These are phyloP conservation scores for Hydrochoerus hydrochaeris DNA, from an alignment of 2,113 vertebrate species.

Conservation along the genomic window DNA sequence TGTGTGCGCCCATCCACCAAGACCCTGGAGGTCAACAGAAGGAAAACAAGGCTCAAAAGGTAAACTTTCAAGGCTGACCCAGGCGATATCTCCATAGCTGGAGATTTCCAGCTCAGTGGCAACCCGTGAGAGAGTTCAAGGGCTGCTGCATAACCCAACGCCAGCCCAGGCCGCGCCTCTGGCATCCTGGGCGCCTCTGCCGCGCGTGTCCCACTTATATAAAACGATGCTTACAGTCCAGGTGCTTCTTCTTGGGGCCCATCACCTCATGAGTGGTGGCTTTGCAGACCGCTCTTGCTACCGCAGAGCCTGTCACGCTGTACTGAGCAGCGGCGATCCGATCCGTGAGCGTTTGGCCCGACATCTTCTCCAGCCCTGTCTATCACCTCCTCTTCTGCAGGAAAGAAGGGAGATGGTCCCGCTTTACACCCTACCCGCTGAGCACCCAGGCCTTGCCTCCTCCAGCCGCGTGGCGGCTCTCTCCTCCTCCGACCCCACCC, in stretches of 20 bases:
- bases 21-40: conserved; percentile 66
- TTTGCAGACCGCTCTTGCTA: conserved; percentile 97
- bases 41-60: conserved; percentile 62
- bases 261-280: conserved; percentile 99
- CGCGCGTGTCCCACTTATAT: conserved; percentile 58
- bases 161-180: not conserved
- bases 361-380: conserved; percentile 91
- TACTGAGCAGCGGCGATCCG: conserved; percentile 98
- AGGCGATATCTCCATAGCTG: not conserved
- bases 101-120: not conserved
- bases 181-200: not conserved
- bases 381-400: conserved; percentile 80
- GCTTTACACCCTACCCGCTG: conserved; percentile 38
- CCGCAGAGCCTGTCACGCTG: conserved; percentile 97
- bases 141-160: conserved; percentile 1
- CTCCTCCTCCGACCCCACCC: conserved; percentile 52
- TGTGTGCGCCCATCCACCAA: not conserved
- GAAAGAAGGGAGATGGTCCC: conserved; percentile 54
- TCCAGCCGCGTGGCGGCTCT: conserved; percentile 50
- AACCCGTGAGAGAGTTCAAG: not conserved
- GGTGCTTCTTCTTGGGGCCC: conserved; percentile 99
- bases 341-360: conserved; percentile 98
- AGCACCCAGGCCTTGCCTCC: conserved; percentile 38
- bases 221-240: conserved; percentile 95
- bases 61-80: conserved; percentile 14